Evolutionary conservation across 64 coral and sea anemone species (phyloP).

Genomic region (Stylophora pistillata): DNA sequence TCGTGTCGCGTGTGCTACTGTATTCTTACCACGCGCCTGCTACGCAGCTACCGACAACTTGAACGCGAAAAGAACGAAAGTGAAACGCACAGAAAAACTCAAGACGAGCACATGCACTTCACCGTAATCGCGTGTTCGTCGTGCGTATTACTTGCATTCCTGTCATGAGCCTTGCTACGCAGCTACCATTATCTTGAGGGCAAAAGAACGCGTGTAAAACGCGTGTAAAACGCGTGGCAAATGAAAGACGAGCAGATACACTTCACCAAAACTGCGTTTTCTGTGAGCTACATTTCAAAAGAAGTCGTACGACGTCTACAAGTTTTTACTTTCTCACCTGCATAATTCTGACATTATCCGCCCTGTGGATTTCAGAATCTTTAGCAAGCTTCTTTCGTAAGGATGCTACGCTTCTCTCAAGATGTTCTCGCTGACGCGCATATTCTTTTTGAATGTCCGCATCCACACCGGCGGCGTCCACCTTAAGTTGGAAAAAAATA

Average conservation of each 20-base stretch:
- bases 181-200: too few relatives aligned
- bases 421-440: constrained; percentile 87
- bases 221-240: neutral
- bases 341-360: constrained; percentile 99
- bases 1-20: too few relatives aligned
- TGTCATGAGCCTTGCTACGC: too few relatives aligned
- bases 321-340: constrained; percentile 50
- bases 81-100: neutral
- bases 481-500: constrained; percentile 45
- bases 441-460: constrained; percentile 96
- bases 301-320: neutral
- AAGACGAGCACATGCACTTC: too few relatives aligned
- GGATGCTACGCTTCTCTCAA: constrained; percentile 97
- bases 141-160: too few relatives aligned
- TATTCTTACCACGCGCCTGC: too few relatives aligned
- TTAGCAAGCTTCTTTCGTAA: constrained; percentile 95
- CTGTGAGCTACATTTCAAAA: neutral
- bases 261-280: neutral
- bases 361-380: constrained; percentile 96
- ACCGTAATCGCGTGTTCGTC: too few relatives aligned
- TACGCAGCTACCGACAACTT: too few relatives aligned
- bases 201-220: neutral
- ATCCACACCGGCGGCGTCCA: constrained; percentile 88
- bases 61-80: neutral
- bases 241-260: neutral